phyloP scores from a whole-genome alignment of 2,888 invertebrate species.

The Drosophila algonquin region DNA sequence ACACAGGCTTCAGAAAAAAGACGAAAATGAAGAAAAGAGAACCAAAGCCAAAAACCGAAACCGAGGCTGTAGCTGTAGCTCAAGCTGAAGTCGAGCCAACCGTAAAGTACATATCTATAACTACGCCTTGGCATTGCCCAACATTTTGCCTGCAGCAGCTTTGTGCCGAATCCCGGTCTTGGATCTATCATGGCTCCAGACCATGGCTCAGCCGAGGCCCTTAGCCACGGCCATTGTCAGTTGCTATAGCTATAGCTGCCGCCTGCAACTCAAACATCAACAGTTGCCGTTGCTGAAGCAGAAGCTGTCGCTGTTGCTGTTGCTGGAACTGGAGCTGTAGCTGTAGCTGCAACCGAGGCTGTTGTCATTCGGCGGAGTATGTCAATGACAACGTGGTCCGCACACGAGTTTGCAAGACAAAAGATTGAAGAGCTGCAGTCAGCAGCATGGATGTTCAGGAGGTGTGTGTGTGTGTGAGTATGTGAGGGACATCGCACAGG shows the following conservation, averaged over 20 bases:
- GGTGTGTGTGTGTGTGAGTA: background rate
- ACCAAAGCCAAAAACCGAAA: constrained; percentile 25
- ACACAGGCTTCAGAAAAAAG: constrained; percentile 32
- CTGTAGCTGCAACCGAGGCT: constrained; percentile 39
- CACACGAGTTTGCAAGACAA: constrained; percentile 62
- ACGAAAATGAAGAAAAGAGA: constrained; percentile 6
- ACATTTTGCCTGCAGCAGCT: constrained; percentile 22
- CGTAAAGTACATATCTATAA: constrained; percentile 56
- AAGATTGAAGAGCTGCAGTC: constrained; percentile 60
- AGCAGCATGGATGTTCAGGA: constrained; percentile 5
- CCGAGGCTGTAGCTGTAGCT: no score
- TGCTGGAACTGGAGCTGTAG: constrained; percentile 8
- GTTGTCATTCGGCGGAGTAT: constrained; percentile 64
- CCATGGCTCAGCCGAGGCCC: background rate
- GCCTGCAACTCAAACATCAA: constrained; percentile 40
- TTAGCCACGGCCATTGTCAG: constrained; percentile 13
- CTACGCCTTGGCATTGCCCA: constrained; percentile 35
- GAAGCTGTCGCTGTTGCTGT: constrained; percentile 15
- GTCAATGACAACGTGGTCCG: constrained; percentile 65
- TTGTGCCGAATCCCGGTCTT: constrained; percentile 5
- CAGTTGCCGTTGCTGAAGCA: constrained; percentile 13
- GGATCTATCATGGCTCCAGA: background rate
- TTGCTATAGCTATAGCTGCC: constrained; percentile 13
- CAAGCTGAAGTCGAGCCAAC: constrained; percentile 33
- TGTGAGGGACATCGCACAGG: background rate